Conservation (phyloP, 1,140 invertebrate genomes). For the Rhizoglyphus robini region DNA sequence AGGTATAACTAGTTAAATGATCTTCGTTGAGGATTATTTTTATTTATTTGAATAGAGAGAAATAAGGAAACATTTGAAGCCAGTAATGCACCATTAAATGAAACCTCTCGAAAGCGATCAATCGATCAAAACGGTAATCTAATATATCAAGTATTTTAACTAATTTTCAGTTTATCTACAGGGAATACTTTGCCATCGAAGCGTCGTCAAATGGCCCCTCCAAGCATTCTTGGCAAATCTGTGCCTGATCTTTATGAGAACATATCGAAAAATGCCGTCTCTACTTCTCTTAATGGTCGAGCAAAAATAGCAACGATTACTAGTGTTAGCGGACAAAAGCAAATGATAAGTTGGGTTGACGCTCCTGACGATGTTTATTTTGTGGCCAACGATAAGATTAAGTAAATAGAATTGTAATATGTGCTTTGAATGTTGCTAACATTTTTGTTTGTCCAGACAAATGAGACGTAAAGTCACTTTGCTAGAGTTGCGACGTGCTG, state of each 20-base stretch:
- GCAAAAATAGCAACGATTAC: conserved; percentile 52
- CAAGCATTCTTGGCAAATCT: conserved; percentile 19
- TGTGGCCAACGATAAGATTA: conserved; percentile 70
- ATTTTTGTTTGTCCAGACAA: conserved; percentile 44
- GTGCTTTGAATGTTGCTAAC: background rate
- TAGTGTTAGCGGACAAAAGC: conserved; percentile 48
- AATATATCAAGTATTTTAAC: conserved; percentile 20
- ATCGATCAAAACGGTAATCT: conserved; percentile 65
- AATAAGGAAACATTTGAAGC: background rate
- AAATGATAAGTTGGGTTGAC: conserved; percentile 94
- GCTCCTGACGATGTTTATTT: conserved; percentile 94
- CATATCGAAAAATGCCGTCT: conserved; percentile 27
- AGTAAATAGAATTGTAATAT: conserved; percentile 46
- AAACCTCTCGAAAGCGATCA: conserved; percentile 48
- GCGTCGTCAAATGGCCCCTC: conserved; percentile 21
- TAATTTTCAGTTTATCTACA: conserved; percentile 19
- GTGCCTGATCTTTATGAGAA: conserved; percentile 25
- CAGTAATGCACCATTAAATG: background rate
- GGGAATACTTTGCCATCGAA: conserved; percentile 30
- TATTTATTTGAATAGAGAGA: background rate
- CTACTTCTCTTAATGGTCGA: conserved; percentile 44
- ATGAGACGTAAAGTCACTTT: conserved; percentile 60
- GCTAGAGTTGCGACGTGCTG: conserved; percentile 66
- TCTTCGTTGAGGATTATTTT: background rate
- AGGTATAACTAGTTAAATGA: conserved; percentile 33